Base-by-base conservation (phyloP, 1,140 invertebrate species). In the Nasonia longicornis region DNA sequence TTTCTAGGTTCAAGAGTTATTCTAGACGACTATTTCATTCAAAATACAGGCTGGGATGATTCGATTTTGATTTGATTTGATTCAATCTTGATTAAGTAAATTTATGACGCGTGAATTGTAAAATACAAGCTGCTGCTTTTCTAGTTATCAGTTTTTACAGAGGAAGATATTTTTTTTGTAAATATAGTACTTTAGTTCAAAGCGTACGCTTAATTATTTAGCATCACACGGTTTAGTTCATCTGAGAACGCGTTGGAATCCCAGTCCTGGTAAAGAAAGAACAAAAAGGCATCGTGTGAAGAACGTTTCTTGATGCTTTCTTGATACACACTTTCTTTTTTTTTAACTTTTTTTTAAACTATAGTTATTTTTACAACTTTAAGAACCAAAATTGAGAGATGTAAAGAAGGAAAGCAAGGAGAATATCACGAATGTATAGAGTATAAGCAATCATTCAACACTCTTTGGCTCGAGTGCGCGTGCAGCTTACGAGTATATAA, bases 351-450 rank as follows among this genome's bases (percentile, higher is more conserved):
- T 20, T 63, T 38, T 64, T 64, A 64, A 58, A 10, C 29, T 66
- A 71, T n/a, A 45, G 78, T 70, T 69, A 76, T 67, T 77, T 67
- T 76, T 58, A 80, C 66, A 35, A 75, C 16, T 78, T 26, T 83
- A 76, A 81, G 45, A 79, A 72, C n/a, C 45, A 79, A 80, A 83
- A 81, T 80, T 82, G 77, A 76, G 42, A 58, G 63, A 78, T 77
- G 71, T 77, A 66, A 70, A 66, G 20, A 83, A 31, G 38, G 38
- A 73, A 26, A 42, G 72, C 20, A 82, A 73, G 66, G 16, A 58
- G 14, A 74, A 48, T 64, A 64, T 76, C 52, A 58, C 38, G 26
- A 64, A 64, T 77, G 63, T 66, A 67, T 73, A 74, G 31, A 73
- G n/a, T 67, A 6, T 71, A 79, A 71, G 48, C 4, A 58, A 48